Evolutionary conservation across 2,888 invertebrate species (phyloP).

Genomic region (Arctia plantaginis): DNA sequence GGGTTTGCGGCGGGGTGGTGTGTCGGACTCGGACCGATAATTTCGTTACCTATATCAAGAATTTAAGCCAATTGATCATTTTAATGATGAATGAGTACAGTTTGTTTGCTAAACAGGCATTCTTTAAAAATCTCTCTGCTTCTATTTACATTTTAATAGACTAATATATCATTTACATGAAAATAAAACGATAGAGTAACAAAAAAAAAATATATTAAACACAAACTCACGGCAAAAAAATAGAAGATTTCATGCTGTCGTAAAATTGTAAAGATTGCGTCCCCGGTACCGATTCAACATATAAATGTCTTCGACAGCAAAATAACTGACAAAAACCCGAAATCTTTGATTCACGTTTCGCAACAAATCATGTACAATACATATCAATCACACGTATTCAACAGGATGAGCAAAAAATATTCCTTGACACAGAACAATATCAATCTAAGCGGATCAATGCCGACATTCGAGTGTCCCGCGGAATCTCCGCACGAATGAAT

Average conservation of each 20-base stretch:
- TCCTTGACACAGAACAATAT: constrained; percentile 54
- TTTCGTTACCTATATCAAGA: too few relatives aligned
- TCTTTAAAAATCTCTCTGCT: too few relatives aligned
- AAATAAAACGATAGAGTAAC: neutral
- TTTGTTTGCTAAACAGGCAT: too few relatives aligned
- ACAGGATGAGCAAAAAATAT: constrained; percentile 45
- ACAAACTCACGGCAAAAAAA: neutral
- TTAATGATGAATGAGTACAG: neutral
- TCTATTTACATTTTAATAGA: too few relatives aligned
- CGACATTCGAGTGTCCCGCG: constrained; percentile 46
- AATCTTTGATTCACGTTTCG: constrained; percentile 35
- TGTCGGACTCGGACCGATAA: too few relatives aligned
- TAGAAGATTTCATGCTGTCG: neutral
- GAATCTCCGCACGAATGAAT: constrained; percentile 49
- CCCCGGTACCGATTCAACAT: neutral
- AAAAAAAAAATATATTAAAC: neutral
- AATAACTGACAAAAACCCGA: constrained; percentile 15
- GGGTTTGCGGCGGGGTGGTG: too few relatives aligned
- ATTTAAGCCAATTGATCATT: neutral
- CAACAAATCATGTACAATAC: constrained; percentile 45
- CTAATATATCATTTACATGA: too few relatives aligned
- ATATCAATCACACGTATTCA: constrained; percentile 52
- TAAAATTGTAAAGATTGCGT: neutral
- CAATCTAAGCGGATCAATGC: constrained; percentile 57
- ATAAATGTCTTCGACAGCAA: constrained; percentile 3